Evolutionary conservation across 2,113 vertebrate genomes (phyloP), one percentile per base, ranked within the genome.

Genomic region (Mus pahari): DNA sequence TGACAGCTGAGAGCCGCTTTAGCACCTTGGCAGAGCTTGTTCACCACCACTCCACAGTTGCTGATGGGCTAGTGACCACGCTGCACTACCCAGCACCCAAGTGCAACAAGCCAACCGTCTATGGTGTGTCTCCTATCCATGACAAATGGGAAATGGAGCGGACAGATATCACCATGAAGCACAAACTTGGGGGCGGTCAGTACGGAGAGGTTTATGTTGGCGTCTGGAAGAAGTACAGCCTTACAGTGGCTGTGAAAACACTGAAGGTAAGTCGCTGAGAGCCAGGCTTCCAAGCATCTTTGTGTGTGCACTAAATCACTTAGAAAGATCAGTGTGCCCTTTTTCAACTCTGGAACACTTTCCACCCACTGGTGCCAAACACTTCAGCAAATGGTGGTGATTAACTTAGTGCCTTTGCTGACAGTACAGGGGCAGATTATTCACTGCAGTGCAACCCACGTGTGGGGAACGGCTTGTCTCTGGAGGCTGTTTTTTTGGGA

Each of bases 81-180:
- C 98, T 99, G 89, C 99, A 99, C 97, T 99, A 99, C 98, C 99
- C 99, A 14, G 99, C 99, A 13, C 99, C 99, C 87, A 99, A 99
- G 98, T 99, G 99, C 98, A 99, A 99, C 98, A 99, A 99, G 97
- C 99, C 99, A 97, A 99, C 99, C 0, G 99, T 99, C 92, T 99
- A 99, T 1, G 99, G 99, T 0, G 99, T 99, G 97, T 99, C 99
- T n/a, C 99, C 99, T 95, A 99, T 99, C 98, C 99, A 99, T 0
- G 99, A 99, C 98, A 99, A 99, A 97, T 99, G 99, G 99, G 99
- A 99, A 98, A 99, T 99, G 99, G 99, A 99, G 96, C 99, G 99
- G 91, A 99, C 99, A 6, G 99, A 99, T 97, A 99, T 99, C 98
- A 99, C 99, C 98, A 99, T 99, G 99, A 99, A 99, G 99, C 99